Percentiles rank a stretch among this genome's conserved stretches.
Conservation (phyloP, 1,140 invertebrate species). For the Pogonomyrmex californicus region DNA sequence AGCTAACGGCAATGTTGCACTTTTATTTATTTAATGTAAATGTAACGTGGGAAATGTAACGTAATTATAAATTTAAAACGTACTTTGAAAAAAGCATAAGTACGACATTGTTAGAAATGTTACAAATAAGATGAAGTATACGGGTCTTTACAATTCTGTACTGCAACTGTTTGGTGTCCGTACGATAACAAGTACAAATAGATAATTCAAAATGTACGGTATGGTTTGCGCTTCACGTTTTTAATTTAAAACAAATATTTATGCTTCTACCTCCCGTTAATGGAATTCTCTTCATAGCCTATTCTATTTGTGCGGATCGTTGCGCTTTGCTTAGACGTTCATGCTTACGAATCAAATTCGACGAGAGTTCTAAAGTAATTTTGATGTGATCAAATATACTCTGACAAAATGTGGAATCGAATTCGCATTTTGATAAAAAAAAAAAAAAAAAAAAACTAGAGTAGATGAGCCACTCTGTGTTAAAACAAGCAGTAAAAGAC, state of each 20-base stretch:
- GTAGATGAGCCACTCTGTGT: neutral
- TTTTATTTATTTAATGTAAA: neutral
- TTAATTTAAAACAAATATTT: constrained; percentile 43
- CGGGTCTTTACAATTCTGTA: neutral
- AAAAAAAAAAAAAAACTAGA: neutral
- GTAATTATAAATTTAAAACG: neutral
- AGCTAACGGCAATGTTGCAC: neutral
- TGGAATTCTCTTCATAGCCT: neutral
- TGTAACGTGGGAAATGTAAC: neutral
- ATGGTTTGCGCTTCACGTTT: neutral
- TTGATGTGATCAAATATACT: constrained; percentile 14
- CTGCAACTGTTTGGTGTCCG: neutral
- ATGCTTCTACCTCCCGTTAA: constrained; percentile 5
- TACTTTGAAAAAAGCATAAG: neutral
- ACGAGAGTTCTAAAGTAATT: neutral
- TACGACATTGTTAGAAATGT: neutral
- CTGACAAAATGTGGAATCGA: neutral
- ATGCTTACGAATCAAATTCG: neutral
- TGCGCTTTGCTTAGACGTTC: constrained; percentile 1
- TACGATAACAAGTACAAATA: constrained; percentile 19
- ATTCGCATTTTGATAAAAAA: neutral
- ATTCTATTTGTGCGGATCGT: constrained; percentile 8
- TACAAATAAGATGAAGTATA: neutral
- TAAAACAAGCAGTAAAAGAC: neutral
- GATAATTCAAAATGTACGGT: constrained; percentile 16